A percentile compares a stretch with the other conserved stretches of the same genome.
phyloP scores from a whole-genome alignment of 2,888 invertebrate species.

The Cryptocheilus praepositus region DNA sequence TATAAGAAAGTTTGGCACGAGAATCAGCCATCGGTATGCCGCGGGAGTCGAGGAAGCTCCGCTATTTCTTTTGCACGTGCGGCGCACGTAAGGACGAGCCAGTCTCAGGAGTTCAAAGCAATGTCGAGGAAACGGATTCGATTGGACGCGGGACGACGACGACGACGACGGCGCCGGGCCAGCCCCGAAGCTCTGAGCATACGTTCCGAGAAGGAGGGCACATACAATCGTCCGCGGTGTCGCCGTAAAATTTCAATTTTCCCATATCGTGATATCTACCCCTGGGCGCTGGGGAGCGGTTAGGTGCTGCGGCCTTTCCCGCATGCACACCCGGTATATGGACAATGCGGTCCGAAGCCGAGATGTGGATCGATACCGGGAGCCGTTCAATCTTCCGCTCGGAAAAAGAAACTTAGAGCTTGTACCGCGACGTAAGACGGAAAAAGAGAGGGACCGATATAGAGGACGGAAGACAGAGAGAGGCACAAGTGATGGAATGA shows the following conservation, averaged over 20 bases:
- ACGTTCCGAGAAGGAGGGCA: conserved; percentile 22
- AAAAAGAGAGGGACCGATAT: not conserved
- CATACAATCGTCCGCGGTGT: conserved; percentile 47
- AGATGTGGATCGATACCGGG: conserved; percentile 45
- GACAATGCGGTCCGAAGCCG: conserved; percentile 32
- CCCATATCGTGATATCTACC: conserved; percentile 43
- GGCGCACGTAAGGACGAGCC: conserved; percentile 22
- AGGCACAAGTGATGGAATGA: not conserved
- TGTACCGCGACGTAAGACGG: conserved; percentile 11
- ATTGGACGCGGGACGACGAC: conserved; percentile 5
- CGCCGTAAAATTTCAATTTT: conserved; percentile 62
- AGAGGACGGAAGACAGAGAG: not conserved
- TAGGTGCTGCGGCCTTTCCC: conserved; percentile 17
- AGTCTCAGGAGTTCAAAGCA: conserved; percentile 23
- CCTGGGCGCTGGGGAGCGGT: conserved; percentile 28
- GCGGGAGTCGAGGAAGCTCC: conserved; percentile 11
- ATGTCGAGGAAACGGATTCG: conserved; percentile 33
- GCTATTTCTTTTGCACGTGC: conserved; percentile 32
- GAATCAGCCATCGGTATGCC: not conserved
- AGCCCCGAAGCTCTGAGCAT: conserved; percentile 16
- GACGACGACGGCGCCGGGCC: conserved; percentile 13
- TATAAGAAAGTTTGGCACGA: too few relatives aligned
- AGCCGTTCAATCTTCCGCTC: conserved; percentile 54
- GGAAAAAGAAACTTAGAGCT: conserved; percentile 28
- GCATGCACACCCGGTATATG: conserved; percentile 43